Evolutionary conservation across 2,888 invertebrate genomes (phyloP), one percentile per base, ranked within the genome.

Genomic region (Uloborus plumipes): DNA sequence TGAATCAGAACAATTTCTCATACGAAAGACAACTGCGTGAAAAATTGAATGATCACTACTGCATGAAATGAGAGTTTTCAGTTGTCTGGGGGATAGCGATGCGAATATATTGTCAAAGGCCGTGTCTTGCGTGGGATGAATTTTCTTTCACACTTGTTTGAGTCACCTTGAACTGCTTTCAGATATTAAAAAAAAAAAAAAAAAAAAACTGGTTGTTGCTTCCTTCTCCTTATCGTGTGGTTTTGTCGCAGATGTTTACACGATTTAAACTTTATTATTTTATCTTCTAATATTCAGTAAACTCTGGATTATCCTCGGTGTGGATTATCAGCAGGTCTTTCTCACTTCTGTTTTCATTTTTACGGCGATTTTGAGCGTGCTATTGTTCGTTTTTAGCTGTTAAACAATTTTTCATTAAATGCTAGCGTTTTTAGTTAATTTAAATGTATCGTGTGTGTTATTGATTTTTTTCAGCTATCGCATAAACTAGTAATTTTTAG

Each of bases 91-190:
- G 11, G 3, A 39, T 39, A 7, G 39, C 39, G 39, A 6, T 39
- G 39, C 39, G 39, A 39, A 39, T 11, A 11, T 39, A 39, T 39
- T 39, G 39, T 39, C 39, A 39, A 39, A 39, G 39, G 39, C 3
- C 39, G 39, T 11, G 39, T 39, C 39, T 39, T 39, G 20, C 55
- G 55, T 55, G 55, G 55, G 55, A 55, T 20, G 16, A 18, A 18
- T 55, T 18, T 55, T 55, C 20, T n/a, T 55, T 6, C 20, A 55
- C n/a, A 55, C 20, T 26, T 51, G 26, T 39, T 14, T n/a, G 26
- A 39, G 64, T 49, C 15, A 51, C 66, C 66, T 66, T 66, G 66
- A 51, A 66, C 51, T 66, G 20, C 51, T 51, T 66, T n/a, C 55
- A 20, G 55, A 15, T 9, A 26, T 50, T 66, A 51, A 66, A 51